Evolutionary conservation across 2,888 invertebrate species (phyloP).

Genomic region (Rugalucina vietnamica): DNA sequence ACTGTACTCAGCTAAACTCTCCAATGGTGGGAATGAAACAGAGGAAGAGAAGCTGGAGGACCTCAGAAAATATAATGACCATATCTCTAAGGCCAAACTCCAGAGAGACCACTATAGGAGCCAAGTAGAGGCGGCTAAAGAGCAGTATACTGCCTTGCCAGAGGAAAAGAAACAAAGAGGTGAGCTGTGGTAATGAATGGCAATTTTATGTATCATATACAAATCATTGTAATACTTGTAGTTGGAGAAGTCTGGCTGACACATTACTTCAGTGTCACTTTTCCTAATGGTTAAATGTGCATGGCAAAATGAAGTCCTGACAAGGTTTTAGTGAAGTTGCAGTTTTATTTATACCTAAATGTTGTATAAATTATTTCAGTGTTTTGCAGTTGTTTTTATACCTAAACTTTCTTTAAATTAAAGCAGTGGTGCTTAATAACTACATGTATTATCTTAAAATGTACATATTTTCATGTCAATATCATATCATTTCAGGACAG

Average conservation of each 20-base stretch:
- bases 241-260: neutral
- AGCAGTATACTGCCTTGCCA: neutral
- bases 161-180: neutral
- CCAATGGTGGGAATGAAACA: neutral
- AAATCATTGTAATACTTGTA: neutral
- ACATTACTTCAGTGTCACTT: neutral
- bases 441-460: too few species aligned
- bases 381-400: neutral
- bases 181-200: neutral
- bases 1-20: neutral
- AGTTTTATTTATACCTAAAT: neutral
- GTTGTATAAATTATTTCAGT: neutral
- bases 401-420: neutral
- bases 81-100: neutral
- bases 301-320: too few species aligned
- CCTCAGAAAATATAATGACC: neutral
- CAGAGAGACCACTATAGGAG: neutral
- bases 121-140: neutral
- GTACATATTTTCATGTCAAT: too few species aligned
- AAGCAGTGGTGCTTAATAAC: too few species aligned
- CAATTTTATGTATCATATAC: neutral
- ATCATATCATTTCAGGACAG: slow-evolving; percentile 9
- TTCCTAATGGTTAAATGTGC: neutral
- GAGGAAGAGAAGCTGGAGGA: neutral
- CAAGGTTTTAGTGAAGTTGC: neutral